phyloP scores from a whole-genome alignment of 2,797 vertebrate species.

The Cirrhinus mrigala region DNA sequence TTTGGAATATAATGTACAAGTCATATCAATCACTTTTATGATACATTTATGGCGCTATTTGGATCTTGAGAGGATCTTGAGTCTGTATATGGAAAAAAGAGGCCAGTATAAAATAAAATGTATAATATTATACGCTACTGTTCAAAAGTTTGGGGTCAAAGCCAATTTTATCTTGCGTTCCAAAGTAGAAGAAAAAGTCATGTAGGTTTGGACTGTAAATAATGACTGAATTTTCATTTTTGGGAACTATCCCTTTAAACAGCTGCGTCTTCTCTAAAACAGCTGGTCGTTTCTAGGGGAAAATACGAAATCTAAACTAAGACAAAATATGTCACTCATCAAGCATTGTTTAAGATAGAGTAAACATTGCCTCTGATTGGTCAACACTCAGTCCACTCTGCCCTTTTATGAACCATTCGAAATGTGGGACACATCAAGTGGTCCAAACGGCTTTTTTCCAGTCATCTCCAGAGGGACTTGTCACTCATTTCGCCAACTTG shows the following conservation, averaged over 20 bases:
- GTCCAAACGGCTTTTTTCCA: background rate
- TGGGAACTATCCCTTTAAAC: conserved; percentile 2
- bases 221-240: background rate
- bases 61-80: background rate
- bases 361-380: conserved; percentile 46
- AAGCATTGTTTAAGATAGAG: conserved; percentile 28
- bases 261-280: conserved; percentile 43
- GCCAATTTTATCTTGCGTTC: background rate
- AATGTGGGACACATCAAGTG: conserved; percentile 22
- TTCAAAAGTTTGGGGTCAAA: background rate
- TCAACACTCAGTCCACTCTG: conserved; percentile 6
- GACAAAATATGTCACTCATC: conserved; percentile 18
- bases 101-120: background rate
- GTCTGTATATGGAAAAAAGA: background rate
- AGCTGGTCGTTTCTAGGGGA: conserved; percentile 28
- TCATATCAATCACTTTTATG: background rate
- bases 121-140: background rate
- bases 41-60: background rate
- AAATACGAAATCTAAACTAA: conserved; percentile 40
- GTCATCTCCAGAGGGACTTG: conserved; percentile 25
- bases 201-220: background rate
- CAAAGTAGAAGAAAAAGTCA: background rate
- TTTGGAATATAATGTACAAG: background rate
- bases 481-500: conserved; percentile 6
- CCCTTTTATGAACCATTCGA: conserved; percentile 23